Evolutionary conservation across 2,113 vertebrate species (phyloP).

Genomic region (Anoura caudifer): DNA sequence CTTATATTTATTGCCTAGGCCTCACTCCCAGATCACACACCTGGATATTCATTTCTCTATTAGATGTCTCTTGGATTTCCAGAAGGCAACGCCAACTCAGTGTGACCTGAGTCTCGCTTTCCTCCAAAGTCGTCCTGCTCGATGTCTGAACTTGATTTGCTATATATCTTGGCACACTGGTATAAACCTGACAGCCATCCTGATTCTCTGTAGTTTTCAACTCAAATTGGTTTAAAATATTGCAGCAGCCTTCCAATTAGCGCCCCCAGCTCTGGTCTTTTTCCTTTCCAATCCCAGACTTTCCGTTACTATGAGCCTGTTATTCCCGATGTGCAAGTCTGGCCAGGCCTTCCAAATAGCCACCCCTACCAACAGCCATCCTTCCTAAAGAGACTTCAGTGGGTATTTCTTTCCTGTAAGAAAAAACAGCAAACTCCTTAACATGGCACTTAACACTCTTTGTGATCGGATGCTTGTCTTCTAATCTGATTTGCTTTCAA

Average conservation of each 20-base stretch:
- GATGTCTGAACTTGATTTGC: neutral
- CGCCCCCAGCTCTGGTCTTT: neutral
- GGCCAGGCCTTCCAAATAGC: neutral
- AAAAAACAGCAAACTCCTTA: neutral
- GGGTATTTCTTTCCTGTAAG: neutral
- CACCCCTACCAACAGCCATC: neutral
- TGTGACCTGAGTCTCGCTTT: neutral
- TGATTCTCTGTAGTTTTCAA: neutral
- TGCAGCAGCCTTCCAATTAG: accelerated
- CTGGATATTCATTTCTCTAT: neutral
- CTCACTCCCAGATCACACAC: neutral
- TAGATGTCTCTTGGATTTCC: neutral
- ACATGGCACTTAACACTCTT: neutral
- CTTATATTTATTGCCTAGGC: neutral
- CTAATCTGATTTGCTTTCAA: neutral
- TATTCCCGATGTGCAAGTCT: neutral
- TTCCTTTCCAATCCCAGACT: neutral
- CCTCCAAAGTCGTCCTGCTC: neutral
- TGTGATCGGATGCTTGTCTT: neutral
- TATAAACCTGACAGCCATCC: neutral
- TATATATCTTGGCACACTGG: accelerated
- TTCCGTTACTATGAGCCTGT: neutral
- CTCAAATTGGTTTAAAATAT: neutral
- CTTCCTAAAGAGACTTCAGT: neutral
- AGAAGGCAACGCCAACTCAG: neutral